Conservation (phyloP, 2,888 invertebrate genomes). For the Steinernema carpocapsae region DNA sequence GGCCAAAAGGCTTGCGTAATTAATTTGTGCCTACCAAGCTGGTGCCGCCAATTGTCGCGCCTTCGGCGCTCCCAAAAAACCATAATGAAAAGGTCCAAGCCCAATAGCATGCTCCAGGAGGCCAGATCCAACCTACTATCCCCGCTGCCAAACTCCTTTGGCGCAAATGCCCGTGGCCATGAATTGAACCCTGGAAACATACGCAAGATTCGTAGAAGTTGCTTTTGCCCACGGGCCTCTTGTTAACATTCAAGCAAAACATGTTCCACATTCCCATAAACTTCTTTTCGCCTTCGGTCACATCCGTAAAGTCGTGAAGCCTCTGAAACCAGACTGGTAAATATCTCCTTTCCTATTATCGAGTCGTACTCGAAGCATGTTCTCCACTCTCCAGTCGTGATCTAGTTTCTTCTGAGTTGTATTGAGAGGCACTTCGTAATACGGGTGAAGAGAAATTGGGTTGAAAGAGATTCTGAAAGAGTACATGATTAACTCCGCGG, state of each 20-base stretch:
- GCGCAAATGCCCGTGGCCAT: not conserved
- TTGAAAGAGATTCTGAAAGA: constrained; percentile 25
- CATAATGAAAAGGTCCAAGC: not conserved
- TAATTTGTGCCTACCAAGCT: no score
- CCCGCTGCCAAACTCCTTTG: no score
- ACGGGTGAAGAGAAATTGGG: constrained; percentile 11
- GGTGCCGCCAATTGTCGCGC: no score
- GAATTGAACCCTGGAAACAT: not conserved
- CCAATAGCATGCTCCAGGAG: no score
- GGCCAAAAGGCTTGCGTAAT: no score
- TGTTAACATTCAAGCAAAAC: constrained; percentile 6
- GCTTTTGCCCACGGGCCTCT: not conserved
- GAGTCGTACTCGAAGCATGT: constrained; percentile 5
- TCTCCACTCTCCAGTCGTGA: constrained; percentile 5
- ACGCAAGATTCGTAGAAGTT: constrained; percentile 16
- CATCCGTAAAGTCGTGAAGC: constrained; percentile 21
- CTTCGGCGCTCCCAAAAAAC: no score
- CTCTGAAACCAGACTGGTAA: not conserved
- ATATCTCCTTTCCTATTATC: not conserved
- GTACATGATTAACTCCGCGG: not conserved
- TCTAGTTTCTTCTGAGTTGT: constrained; percentile 4
- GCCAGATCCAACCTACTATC: no score
- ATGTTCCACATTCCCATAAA: constrained; percentile 32
- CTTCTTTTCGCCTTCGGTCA: constrained; percentile 16
- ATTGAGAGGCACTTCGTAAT: constrained; percentile 18